Conservation (phyloP, 2,113 vertebrate genomes). For the Rhodinocichla rosea region DNA sequence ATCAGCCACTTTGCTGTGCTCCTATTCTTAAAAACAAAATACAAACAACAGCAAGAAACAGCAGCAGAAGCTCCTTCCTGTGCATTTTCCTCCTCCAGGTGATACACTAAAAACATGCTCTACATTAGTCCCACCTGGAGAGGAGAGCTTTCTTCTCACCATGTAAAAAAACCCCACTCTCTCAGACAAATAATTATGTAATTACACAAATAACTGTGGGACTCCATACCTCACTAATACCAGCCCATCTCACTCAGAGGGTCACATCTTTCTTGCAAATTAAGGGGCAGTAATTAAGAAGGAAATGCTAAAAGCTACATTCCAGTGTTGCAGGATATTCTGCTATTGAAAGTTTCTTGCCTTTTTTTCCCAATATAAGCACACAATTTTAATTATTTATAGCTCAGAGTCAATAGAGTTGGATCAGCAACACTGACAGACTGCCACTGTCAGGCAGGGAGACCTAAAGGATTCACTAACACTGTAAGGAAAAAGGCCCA, state of each 20-base stretch:
- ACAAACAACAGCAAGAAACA: not conserved
- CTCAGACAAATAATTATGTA: not conserved
- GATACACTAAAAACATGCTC: not conserved
- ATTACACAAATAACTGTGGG: not conserved
- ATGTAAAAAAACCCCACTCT: not conserved
- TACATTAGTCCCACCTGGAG: not conserved
- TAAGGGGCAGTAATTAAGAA: not conserved
- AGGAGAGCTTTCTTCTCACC: not conserved
- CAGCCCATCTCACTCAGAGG: not conserved
- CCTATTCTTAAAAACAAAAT: not conserved
- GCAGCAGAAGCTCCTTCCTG: not conserved
- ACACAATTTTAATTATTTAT: not conserved
- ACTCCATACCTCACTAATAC: not conserved
- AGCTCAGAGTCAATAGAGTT: not conserved
- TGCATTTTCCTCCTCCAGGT: not conserved
- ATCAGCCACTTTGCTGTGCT: not conserved
- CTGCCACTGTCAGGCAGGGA: rapidly evolving
- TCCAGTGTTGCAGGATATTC: not conserved
- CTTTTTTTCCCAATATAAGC: not conserved
- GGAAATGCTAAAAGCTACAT: not conserved
- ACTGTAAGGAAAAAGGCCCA: not conserved
- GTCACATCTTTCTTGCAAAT: not conserved
- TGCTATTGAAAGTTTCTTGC: not conserved
- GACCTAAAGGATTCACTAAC: not conserved
- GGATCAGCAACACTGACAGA: not conserved